Conservation (phyloP, 2,888 invertebrate species). For the Perizoma affinitatum region DNA sequence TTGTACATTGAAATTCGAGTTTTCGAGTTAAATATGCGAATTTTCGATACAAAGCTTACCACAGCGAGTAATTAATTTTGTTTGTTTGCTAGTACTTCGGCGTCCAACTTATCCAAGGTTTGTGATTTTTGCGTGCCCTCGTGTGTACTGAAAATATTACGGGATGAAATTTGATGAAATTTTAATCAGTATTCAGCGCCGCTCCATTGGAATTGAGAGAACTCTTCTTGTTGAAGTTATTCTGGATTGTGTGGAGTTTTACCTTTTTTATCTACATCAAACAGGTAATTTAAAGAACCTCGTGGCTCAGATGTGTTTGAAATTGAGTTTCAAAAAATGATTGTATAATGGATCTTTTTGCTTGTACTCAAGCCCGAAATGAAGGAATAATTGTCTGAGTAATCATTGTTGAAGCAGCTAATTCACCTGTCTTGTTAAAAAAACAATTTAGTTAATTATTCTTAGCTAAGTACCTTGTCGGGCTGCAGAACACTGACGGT, state of each 20-base stretch:
- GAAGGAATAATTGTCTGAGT: slow-evolving; percentile 1
- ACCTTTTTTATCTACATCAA: not conserved
- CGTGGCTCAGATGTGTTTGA: too few species aligned
- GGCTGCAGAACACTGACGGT: not conserved
- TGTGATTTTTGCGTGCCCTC: slow-evolving; percentile 55
- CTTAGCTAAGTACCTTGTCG: not conserved
- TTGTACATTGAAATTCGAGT: slow-evolving; percentile 15
- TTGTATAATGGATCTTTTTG: too few species aligned
- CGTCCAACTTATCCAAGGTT: slow-evolving; percentile 48
- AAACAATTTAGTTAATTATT: slow-evolving; percentile 8
- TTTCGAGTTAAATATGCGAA: slow-evolving; percentile 28
- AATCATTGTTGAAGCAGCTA: slow-evolving; percentile 2
- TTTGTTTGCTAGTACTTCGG: slow-evolving; percentile 55
- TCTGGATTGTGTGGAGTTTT: slow-evolving; percentile 2
- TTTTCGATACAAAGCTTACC: slow-evolving; percentile 48
- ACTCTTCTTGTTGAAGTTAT: slow-evolving; percentile 30
- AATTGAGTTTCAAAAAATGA: too few species aligned
- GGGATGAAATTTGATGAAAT: slow-evolving; percentile 59
- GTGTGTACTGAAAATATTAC: slow-evolving; percentile 56
- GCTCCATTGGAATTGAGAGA: slow-evolving; percentile 38
- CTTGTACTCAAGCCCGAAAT: too few species aligned
- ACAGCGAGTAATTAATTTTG: slow-evolving; percentile 61
- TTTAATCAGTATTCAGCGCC: slow-evolving; percentile 58
- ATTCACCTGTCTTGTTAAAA: slow-evolving; percentile 3
- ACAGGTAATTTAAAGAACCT: not conserved